Percentiles rank a stretch among this genome's conserved stretches.
These are phyloP conservation scores for Metaphire vulgaris DNA, from an alignment of 1,140 invertebrate species.

Conservation along the genomic window DNA sequence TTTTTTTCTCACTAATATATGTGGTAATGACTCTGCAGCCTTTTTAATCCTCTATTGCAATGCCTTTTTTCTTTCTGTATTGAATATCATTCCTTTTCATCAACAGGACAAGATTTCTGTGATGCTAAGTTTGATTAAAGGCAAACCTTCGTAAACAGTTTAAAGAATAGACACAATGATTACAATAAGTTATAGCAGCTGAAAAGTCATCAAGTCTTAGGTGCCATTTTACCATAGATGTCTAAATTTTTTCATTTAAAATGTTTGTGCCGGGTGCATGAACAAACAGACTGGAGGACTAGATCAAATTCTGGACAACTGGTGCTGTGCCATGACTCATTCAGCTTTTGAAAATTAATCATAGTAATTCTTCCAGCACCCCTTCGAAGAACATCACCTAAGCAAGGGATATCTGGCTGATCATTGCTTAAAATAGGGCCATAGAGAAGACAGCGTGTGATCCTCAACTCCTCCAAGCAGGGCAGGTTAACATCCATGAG, in stretches of 20 bases:
- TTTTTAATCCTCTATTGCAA: too few relatives aligned
- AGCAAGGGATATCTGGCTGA: constrained; percentile 35
- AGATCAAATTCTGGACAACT: constrained; percentile 37
- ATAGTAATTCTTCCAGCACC: constrained; percentile 40
- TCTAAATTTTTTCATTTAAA: neutral
- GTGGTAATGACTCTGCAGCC: too few relatives aligned
- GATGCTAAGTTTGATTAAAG: too few relatives aligned
- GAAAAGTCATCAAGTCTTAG: too few relatives aligned
- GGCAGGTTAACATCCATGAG: constrained; percentile 39
- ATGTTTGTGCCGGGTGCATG: constrained; percentile 36
- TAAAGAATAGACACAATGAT: too few relatives aligned
- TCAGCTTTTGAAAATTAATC: constrained; percentile 41
- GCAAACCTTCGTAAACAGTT: too few relatives aligned
- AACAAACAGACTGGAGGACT: constrained; percentile 41
- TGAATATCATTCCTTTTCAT: too few relatives aligned
- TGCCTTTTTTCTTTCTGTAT: too few relatives aligned
- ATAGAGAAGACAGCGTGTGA: constrained; percentile 36
- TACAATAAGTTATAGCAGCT: too few relatives aligned
- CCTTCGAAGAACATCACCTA: constrained; percentile 37
- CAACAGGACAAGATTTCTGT: too few relatives aligned
- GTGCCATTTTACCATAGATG: too few relatives aligned
- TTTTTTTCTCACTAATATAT: too few relatives aligned
- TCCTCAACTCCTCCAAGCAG: constrained; percentile 36
- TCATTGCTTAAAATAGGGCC: neutral
- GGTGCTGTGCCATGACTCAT: constrained; percentile 34